Evolutionary conservation across 2,113 vertebrate genomes (phyloP), one percentile per base, ranked within the genome.

Genomic region (Pteruthius melanotis): DNA sequence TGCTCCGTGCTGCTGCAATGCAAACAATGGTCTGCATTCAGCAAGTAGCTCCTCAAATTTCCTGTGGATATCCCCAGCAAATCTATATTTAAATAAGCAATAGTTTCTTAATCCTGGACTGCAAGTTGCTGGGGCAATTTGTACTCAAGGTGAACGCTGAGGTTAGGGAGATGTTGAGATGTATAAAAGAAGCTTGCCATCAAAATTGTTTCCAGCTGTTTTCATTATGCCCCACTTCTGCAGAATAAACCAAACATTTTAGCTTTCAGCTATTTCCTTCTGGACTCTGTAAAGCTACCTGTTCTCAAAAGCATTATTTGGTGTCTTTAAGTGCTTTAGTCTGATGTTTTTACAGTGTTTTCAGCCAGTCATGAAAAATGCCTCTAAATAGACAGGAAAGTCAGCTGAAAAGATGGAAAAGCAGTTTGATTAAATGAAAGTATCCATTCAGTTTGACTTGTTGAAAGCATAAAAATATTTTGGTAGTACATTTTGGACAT

Each of bases 251-350:
- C 52, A 92, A 96, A 93, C 92, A 82, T 96, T 96, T 97, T 96
- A 96, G 86, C 86, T 95, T 96, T 96, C 80, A 93, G 95, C 90
- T 84, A 94, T 93, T 97, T 96, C 95, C 90, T 96, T 94, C 88
- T 94, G 93, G 92, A 84, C 56, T 89, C 88, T 92, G 92, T 94
- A 96, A 95, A 94, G 95, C 95, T 96, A 97, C 95, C 96, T 97
- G 94, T 92, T 96, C 93, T 96, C 93, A 89, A 64, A 94, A 94
- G 80, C 83, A 89, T 96, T 81, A 93, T 92, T 93, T 92, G 90
- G n/a, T 93, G 60, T 92, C 88, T 95, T 86, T 92, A 94, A 96
- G 83, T 89, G 86, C 80, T 89, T 96, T 87, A 82, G 80, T 27
- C 72, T 79, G 65, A 75, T 90, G 57, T 90, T 94, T 96, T 87